Percentiles rank a stretch among this genome's conserved stretches.
phyloP scores from a whole-genome alignment of 2,888 invertebrate genomes.

The Oasisia sp. region DNA sequence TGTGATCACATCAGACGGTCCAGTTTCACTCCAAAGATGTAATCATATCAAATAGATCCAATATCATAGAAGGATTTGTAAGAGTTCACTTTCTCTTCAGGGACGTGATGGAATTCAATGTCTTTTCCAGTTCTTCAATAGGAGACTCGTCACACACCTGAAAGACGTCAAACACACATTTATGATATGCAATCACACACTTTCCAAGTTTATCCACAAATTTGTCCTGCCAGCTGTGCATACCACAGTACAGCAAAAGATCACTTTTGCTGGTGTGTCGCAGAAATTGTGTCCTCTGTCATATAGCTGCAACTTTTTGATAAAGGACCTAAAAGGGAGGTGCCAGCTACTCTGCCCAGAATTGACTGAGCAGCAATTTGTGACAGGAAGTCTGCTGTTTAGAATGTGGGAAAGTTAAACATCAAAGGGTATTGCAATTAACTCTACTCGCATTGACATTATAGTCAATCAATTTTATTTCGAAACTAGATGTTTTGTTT shows the following conservation, averaged over 20 bases:
- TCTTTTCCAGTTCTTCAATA: neutral
- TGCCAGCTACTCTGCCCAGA: no score
- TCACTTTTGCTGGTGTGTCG: no score
- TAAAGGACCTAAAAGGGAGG: no score
- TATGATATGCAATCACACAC: neutral
- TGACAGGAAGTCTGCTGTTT: no score
- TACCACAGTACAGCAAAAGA: neutral
- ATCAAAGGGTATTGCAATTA: no score
- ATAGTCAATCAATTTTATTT: no score
- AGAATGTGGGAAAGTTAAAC: no score
- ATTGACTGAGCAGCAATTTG: no score
- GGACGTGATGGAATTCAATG: neutral
- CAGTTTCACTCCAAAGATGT: neutral
- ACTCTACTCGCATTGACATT: no score
- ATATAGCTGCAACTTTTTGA: no score
- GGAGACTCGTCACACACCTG: slow-evolving; percentile 2
- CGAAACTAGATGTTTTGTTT: no score
- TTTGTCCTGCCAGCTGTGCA: neutral
- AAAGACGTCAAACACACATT: neutral
- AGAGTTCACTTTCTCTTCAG: neutral
- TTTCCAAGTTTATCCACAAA: neutral
- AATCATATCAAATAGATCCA: neutral
- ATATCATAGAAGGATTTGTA: neutral
- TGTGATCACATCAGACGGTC: neutral
- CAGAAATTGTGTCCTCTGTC: no score